Evolutionary conservation across 2,888 invertebrate species (phyloP).

Genomic region (Macrosoma leucophasiata): DNA sequence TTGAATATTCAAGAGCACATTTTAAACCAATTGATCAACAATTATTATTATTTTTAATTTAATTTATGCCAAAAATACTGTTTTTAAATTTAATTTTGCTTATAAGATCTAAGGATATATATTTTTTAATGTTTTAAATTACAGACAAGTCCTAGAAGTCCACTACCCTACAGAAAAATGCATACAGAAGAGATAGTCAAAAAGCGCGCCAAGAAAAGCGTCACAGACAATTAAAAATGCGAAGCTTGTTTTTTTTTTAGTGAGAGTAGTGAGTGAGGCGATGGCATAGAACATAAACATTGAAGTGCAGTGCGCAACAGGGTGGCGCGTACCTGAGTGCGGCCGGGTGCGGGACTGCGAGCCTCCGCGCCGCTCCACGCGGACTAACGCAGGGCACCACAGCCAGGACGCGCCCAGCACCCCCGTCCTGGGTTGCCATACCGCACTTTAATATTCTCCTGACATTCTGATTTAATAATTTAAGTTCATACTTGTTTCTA

Average conservation of each 20-base stretch:
- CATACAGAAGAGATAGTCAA: slow-evolving; percentile 1
- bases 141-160: too few relatives aligned
- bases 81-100: not conserved
- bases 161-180: slow-evolving; percentile 5
- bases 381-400: slow-evolving; percentile 51
- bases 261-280: slow-evolving; percentile 27
- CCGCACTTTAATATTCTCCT: slow-evolving; percentile 9
- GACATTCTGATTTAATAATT: slow-evolving; percentile 6
- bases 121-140: not conserved
- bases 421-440: slow-evolving; percentile 36
- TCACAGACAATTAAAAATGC: slow-evolving; percentile 25
- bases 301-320: slow-evolving; percentile 68
- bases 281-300: slow-evolving; percentile 49
- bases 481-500: slow-evolving; percentile 1
- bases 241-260: too few relatives aligned
- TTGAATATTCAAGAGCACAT: too few relatives aligned
- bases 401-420: slow-evolving; percentile 29
- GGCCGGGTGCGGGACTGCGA: slow-evolving; percentile 42
- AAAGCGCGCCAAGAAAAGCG: slow-evolving; percentile 31
- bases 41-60: not conserved
- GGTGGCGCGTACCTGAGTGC: slow-evolving; percentile 57
- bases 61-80: not conserved
- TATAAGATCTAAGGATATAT: not conserved
- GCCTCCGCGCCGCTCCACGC: slow-evolving; percentile 62
- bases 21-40: too few relatives aligned